Evolutionary conservation across 1,140 invertebrate genomes (phyloP), one percentile per base, ranked within the genome.

Genomic region (Acyrthosiphon pisum): DNA sequence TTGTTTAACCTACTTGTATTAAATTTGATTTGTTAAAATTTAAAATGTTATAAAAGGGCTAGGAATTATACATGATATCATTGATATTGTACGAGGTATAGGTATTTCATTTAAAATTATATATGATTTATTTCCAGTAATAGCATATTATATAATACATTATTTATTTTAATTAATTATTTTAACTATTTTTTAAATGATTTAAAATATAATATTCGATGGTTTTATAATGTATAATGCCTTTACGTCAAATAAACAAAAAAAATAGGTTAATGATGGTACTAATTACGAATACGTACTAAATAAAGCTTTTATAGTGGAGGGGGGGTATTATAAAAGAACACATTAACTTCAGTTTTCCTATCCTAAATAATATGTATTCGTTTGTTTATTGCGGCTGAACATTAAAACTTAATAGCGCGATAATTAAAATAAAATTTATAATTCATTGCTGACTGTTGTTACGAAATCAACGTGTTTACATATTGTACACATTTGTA

Each of bases 401-500:
- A 48, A 50, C 2, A 35, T 48, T n/a, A 48, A n/a, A 87, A 48
- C 9, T n/a, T n/a, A 48, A 87, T 50, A 48, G 11, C 41, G 4
- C 18, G 81, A 6, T 4, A 86, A 44, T 86, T 86, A 14, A 44
- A 86, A 7, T 88, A 53, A 35, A 88, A 88, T 30, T 11, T 22
- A 89, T 26, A 53, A 37, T 50, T 89, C 48, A 89, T 22, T 56
- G 35, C n/a, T 53, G 91, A 50, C n/a, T 83, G 23, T 46, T 76
- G 56, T 91, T 68, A 76, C 60, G 30, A 76, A 91, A 91, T 91
- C 6, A 76, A 92, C 44, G n/a, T 92, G 91, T 92, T 92, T 92
- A 92, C 91, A 92, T 30, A 68, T 7, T 37, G 35, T 87, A 48
- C 46, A 76, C 9, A 91, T 81, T 81, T 76, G 76, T 83, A 91